Conservation (phyloP, 2,797 vertebrate genomes). For the Sebastes wilsoni region DNA sequence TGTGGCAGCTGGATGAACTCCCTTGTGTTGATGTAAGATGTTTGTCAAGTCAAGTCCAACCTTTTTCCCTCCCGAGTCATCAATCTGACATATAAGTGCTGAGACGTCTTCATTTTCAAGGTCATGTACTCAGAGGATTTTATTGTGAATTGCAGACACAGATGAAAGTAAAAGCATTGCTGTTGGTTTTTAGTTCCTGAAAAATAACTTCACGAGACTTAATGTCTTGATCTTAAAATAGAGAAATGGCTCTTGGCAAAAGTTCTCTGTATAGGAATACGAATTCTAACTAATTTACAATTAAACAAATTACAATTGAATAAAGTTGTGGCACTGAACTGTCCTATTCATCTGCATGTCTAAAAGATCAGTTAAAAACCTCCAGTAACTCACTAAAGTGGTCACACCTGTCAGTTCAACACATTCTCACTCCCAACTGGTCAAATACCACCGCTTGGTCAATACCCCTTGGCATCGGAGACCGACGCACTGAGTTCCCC, state of each 20-base stretch:
- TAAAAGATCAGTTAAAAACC: background rate
- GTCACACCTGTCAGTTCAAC: too few species aligned
- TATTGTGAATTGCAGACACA: background rate
- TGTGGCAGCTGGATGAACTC: background rate
- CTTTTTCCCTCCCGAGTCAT: background rate
- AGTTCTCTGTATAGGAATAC: background rate
- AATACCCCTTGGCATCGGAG: too few species aligned
- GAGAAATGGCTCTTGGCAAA: background rate
- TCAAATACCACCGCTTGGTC: too few species aligned
- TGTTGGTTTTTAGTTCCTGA: conserved; percentile 25
- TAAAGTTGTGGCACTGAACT: background rate
- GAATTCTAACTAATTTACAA: background rate
- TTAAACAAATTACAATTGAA: background rate
- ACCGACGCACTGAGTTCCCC: too few species aligned
- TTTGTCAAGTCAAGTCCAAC: background rate
- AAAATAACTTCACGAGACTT: background rate
- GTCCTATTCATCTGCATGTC: background rate
- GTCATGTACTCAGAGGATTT: background rate
- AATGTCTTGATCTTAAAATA: background rate
- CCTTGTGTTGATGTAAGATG: background rate
- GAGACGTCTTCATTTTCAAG: background rate
- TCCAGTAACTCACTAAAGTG: background rate
- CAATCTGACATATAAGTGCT: background rate
- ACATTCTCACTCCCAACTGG: too few species aligned
- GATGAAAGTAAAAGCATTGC: background rate